A percentile compares a stretch with the other conserved stretches of the same genome.
phyloP scores from a whole-genome alignment of 1,140 invertebrate species.

The Hirudo medicinalis region DNA sequence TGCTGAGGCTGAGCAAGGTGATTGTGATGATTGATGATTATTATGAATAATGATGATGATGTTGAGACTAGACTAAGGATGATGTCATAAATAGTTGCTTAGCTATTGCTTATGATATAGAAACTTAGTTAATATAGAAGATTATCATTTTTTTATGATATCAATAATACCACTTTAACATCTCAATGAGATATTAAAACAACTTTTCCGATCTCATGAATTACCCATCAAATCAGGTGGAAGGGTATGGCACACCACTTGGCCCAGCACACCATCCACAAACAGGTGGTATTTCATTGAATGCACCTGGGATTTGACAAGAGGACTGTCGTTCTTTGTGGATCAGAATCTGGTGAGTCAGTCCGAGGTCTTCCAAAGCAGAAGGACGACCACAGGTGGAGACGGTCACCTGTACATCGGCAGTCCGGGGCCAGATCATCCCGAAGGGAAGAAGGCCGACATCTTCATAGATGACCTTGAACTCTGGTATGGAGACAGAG shows the following conservation, averaged over 20 bases:
- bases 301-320: slow-evolving; percentile 34
- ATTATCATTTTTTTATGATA: too few species aligned
- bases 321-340: slow-evolving; percentile 34
- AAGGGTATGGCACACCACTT: slow-evolving; percentile 1
- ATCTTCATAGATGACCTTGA: slow-evolving; percentile 22
- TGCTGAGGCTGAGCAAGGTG: slow-evolving; percentile 27
- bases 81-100: neutral
- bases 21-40: slow-evolving; percentile 17
- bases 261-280: neutral
- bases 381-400: neutral
- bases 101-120: too few species aligned
- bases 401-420: slow-evolving; percentile 29
- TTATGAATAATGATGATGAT: neutral
- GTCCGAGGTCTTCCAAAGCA: slow-evolving; percentile 9
- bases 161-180: too few species aligned
- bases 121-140: too few species aligned
- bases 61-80: neutral
- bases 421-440: slow-evolving; percentile 29
- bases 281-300: slow-evolving; percentile 37
- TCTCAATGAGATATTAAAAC: too few species aligned
- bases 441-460: slow-evolving; percentile 20
- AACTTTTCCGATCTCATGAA: too few species aligned
- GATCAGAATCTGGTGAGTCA: slow-evolving; percentile 28
- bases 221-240: neutral
- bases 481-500: slow-evolving; percentile 20